A percentile compares a stretch with the other conserved stretches of the same genome.
phyloP scores from a whole-genome alignment of 2,113 vertebrate species.

The Muntiacus reevesi region DNA sequence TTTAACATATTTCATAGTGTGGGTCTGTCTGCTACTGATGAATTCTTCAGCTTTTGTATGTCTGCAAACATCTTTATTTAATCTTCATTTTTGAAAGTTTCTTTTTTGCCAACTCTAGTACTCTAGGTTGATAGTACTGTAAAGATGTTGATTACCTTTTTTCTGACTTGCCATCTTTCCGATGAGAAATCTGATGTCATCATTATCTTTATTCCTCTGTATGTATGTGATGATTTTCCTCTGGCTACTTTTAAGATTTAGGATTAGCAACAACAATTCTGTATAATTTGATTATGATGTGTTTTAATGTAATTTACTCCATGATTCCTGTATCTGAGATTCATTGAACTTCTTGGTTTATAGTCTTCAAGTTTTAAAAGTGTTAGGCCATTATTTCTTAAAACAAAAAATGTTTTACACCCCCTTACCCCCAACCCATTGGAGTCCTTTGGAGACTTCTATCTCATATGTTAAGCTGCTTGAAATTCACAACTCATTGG shows the following conservation, averaged over 20 bases:
- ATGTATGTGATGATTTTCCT: not conserved
- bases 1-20: not conserved
- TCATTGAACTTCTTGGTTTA: not conserved
- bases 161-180: not conserved
- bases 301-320: not conserved
- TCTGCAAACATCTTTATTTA: not conserved
- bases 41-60: not conserved
- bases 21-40: not conserved
- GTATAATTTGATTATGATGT: not conserved
- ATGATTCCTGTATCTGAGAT: not conserved
- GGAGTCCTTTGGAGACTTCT: not conserved
- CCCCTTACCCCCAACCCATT: not conserved
- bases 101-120: not conserved
- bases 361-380: not conserved
- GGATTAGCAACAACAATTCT: not conserved
- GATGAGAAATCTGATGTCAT: not conserved
- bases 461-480: not conserved
- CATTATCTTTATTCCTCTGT: not conserved
- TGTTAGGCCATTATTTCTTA: not conserved
- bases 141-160: not conserved
- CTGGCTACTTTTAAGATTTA: not conserved
- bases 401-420: not conserved
- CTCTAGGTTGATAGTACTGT: not conserved
- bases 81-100: not conserved
- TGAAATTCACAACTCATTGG: not conserved